These are phyloP conservation scores for Pygmarrhopalites habei DNA, from an alignment of 1,140 invertebrate genomes.

Conservation along the genomic window DNA sequence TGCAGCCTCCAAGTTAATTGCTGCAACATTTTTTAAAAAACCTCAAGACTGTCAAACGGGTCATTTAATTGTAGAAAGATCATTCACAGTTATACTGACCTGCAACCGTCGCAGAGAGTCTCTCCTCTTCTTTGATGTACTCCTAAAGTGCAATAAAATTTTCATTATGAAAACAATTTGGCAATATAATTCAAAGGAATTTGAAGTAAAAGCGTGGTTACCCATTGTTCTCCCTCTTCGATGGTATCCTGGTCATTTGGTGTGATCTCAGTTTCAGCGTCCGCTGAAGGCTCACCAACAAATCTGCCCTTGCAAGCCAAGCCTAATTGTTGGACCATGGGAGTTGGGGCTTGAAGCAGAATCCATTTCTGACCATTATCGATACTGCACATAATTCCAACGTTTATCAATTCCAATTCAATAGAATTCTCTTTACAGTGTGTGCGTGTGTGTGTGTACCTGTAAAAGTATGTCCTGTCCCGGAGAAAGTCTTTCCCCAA, in stretches of 20 bases:
- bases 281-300: constrained; percentile 33
- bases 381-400: too few species aligned
- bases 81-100: too few species aligned
- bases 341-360: constrained; percentile 17
- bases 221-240: constrained; percentile 25
- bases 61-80: too few species aligned
- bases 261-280: constrained; percentile 29
- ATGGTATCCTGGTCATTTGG: constrained; percentile 28
- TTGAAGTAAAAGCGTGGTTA: too few species aligned
- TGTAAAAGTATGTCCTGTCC: constrained; percentile 61
- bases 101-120: constrained; percentile 61
- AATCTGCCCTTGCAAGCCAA: constrained; percentile 29
- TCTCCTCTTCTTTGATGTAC: constrained; percentile 66
- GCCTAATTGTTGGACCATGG: constrained; percentile 16
- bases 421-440: too few species aligned
- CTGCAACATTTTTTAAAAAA: too few species aligned
- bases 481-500: constrained; percentile 58
- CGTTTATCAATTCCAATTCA: too few species aligned
- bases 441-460: too few species aligned
- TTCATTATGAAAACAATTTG: background rate
- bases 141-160: constrained; percentile 2
- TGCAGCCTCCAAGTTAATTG: constrained; percentile 60
- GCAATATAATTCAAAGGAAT: too few species aligned
- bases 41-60: too few species aligned
- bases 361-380: constrained; percentile 31